Base-by-base conservation (phyloP, 2,113 vertebrate species). In the Lutjanus erythropterus region DNA sequence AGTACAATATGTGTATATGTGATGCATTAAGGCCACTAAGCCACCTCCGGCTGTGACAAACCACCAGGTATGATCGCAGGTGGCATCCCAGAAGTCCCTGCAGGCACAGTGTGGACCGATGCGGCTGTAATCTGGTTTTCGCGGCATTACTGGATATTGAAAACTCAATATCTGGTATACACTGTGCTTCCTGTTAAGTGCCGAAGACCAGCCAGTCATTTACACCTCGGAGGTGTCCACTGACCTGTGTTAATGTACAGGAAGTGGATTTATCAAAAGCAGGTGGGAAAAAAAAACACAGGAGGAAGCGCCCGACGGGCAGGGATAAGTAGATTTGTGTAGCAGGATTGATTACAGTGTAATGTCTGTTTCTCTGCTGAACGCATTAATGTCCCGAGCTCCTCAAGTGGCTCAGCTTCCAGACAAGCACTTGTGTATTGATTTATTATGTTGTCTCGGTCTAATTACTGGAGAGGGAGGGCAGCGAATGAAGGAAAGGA, bases 331-430 rank as follows among this genome's bases (percentile, higher is more conserved):
- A 89, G 89, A 92, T 94, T 93, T 92, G 90, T 84, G 86, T 15
- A 80, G 78, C 75, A 84, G 93, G 94, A 95, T 94, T 94, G 94
- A 95, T 95, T 92, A 91, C 91, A 80, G 86, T 75, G 81, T 92
- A 92, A 94, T 91, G 92, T 94, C 85, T 91, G 78, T 86, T 89
- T 90, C 90, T 89, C 86, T 88, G 84, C 87, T 84, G 62, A 83
- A 90, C 81, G 41, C 91, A 83, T 91, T 92, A 92, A 92, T 90
- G 89, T 92, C 84, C 86, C 44, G 42, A 86, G 85, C 83, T 87
- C 79, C 84, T 90, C 80, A 70, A 91, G 83, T 89, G 90, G 80
- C 82, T 89, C 80, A 23, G 84, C 90, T 89, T 87, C 89, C 87
- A 88, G 85, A 90, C 88, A 53, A 84, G 91, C 93, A 87, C 91